Conservation (phyloP, 2,113 vertebrate genomes). For the Emydura subglobosa region DNA sequence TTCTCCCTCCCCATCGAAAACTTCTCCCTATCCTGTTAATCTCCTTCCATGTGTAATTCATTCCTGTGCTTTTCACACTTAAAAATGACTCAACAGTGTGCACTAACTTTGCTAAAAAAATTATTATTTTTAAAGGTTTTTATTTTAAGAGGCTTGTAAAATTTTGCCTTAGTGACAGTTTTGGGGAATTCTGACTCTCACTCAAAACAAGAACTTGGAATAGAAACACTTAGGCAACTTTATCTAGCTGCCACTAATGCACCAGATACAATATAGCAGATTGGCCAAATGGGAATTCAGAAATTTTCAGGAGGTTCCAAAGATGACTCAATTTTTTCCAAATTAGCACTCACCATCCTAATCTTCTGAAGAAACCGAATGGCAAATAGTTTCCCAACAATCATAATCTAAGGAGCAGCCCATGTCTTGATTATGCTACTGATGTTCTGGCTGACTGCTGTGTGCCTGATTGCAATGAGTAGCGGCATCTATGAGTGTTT, state of each 20-base stretch:
- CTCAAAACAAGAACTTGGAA: conserved; percentile 51
- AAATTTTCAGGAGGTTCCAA: conserved; percentile 52
- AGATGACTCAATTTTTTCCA: conserved; percentile 40
- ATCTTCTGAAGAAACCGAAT: conserved; percentile 37
- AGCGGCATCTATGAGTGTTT: background rate
- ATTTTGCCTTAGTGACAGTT: conserved; percentile 43
- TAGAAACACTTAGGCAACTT: conserved; percentile 37
- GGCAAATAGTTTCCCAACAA: conserved; percentile 42
- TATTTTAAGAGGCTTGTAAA: background rate
- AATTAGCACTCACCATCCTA: conserved; percentile 56
- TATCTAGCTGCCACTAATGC: conserved; percentile 22
- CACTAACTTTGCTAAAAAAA: background rate
- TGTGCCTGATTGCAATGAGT: conserved; percentile 13
- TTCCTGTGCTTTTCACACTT: background rate
- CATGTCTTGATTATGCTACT: conserved; percentile 1
- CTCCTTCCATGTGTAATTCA: background rate
- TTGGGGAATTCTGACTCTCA: background rate
- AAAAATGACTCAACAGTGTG: background rate
- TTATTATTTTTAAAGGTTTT: background rate
- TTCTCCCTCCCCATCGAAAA: background rate
- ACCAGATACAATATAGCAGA: conserved; percentile 18
- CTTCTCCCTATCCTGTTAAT: background rate
- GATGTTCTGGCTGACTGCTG: background rate
- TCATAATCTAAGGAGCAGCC: background rate
- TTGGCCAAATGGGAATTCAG: conserved; percentile 49